Percentiles rank a stretch among this genome's conserved stretches.
phyloP scores from a whole-genome alignment of 1,140 invertebrate species.

The Drosophila sechellia region DNA sequence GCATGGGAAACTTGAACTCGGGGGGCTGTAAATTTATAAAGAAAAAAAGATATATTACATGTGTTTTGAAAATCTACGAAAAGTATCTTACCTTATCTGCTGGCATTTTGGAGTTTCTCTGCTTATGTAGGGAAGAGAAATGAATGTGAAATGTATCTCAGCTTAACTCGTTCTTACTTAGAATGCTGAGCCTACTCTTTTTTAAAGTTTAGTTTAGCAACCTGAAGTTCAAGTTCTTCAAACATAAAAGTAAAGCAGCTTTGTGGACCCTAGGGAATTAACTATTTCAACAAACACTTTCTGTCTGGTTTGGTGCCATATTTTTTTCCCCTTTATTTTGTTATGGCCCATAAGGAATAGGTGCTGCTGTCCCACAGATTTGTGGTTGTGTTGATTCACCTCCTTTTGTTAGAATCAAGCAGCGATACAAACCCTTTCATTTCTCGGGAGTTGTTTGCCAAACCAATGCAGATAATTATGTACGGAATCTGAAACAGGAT shows the following conservation, averaged over 20 bases:
- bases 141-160: background rate
- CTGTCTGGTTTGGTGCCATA: too few relatives aligned
- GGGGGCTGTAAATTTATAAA: slow-evolving; percentile 8
- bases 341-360: background rate
- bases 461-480: background rate
- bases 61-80: too few relatives aligned
- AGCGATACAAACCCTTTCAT: background rate
- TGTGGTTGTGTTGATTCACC: background rate
- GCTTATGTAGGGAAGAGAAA: background rate
- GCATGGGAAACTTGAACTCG: slow-evolving; percentile 61
- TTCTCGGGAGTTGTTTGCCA: background rate
- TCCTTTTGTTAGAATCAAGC: background rate
- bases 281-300: too few relatives aligned
- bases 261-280: too few relatives aligned
- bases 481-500: background rate
- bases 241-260: background rate
- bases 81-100: slow-evolving; percentile 13
- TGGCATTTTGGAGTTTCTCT: slow-evolving; percentile 14
- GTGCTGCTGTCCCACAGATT: background rate
- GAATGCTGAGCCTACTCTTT: background rate
- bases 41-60: background rate
- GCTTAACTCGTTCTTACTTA: background rate
- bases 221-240: too few relatives aligned
- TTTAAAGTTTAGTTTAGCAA: too few relatives aligned
- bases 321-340: background rate